Conservation (phyloP, 2,888 invertebrate genomes). For the Aspidapion aeneum region DNA sequence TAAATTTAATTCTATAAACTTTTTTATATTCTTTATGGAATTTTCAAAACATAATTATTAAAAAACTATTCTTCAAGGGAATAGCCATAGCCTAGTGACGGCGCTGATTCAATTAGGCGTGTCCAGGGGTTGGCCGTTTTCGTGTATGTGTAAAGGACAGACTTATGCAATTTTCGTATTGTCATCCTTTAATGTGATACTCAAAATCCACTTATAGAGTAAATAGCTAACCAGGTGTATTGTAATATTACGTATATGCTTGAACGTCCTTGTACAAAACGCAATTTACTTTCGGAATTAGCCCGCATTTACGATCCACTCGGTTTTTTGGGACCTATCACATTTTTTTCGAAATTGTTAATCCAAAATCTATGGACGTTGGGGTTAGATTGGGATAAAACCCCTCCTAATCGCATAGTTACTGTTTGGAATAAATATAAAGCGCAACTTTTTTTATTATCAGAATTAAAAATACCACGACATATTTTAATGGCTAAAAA, state of each 20-base stretch:
- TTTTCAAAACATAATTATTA: too few relatives aligned
- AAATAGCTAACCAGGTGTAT: too few relatives aligned
- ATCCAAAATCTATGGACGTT: conserved; percentile 13
- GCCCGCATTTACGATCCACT: conserved; percentile 12
- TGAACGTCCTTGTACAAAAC: conserved; percentile 9
- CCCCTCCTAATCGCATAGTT: conserved; percentile 8
- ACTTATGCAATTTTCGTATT: too few relatives aligned
- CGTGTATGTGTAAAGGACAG: too few relatives aligned
- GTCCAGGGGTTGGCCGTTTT: too few relatives aligned
- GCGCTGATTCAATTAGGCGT: too few relatives aligned
- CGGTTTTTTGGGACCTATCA: conserved; percentile 5
- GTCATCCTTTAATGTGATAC: too few relatives aligned
- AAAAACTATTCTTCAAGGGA: not conserved
- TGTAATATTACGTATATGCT: too few relatives aligned
- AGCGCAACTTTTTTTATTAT: conserved; percentile 6
- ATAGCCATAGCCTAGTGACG: too few relatives aligned
- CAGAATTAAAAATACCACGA: conserved; percentile 10
- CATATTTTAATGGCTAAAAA: conserved; percentile 1
- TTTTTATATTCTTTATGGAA: too few relatives aligned
- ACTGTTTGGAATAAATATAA: conserved; percentile 6
- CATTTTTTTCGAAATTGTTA: conserved; percentile 10
- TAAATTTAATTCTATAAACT: too few relatives aligned
- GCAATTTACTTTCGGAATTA: conserved; percentile 2
- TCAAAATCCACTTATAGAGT: too few relatives aligned
- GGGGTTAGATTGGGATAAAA: conserved; percentile 15